Evolutionary conservation across 2,113 vertebrate species (phyloP), one percentile per base, ranked within the genome.

Genomic region (Ptilonorhynchus violaceus): DNA sequence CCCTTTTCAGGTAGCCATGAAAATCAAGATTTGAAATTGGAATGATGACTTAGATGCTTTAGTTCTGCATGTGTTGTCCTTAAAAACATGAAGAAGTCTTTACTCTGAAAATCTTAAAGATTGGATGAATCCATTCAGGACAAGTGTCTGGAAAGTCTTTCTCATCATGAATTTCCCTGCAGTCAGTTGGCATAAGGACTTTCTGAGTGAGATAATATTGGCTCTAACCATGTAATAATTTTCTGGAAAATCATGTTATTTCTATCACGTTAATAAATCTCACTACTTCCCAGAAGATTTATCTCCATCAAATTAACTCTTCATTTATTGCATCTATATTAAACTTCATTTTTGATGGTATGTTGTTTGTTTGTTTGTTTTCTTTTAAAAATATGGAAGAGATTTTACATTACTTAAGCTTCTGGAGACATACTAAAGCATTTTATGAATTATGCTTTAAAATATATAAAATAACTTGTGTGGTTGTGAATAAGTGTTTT

Each of bases 91-190:
- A 35, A 60, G 19, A 15, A 47, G 11, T 28, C 7, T 27, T 46
- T 39, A 18, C 12, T 55, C 37, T 63, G 52, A 17, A 81, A 70
- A 56, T 15, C 24, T 75, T 39, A 55, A 24, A 84, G 13, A 56
- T 0, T 77, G 30, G 8, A 52, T 0, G 0, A 28, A 4, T 74
- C 19, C 33, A 22, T 72, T 41, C 12, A 37, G 3, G 24, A 8
- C 8, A 67, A 70, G 8, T 47, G 3, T 6, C 35, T 84, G 55
- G 20, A 86, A 86, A 39, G 19, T 19, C 23, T 37, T 82, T 89
- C 58, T 66, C 15, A 33, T 35, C 5, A 53, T 0, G 0, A 66
- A 60, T 85, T 92, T 28, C 11, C 9, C 17, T 33, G 8, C 11
- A 86, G 30, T 46, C 27, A 66, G 9, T 44, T 4, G 7, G 8